A percentile compares a stretch with the other conserved stretches of the same genome.
Conservation (phyloP, 2,888 invertebrate species). For the Xanthorhoe designata region DNA sequence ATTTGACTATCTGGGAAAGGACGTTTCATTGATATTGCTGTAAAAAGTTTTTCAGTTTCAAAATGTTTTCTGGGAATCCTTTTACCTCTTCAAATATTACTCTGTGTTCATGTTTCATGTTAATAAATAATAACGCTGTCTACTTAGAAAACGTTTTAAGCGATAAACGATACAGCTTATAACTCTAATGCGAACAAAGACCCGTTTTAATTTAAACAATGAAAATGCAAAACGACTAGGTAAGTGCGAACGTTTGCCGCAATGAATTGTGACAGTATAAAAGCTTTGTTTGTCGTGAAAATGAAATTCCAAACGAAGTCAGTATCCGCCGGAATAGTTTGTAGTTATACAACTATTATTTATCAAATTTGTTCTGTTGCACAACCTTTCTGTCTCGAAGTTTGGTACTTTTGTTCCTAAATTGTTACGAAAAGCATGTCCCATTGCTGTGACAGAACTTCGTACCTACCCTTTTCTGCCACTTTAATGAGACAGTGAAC, state of each 20-base stretch:
- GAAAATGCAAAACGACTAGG: constrained; percentile 60
- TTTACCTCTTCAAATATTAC: background rate
- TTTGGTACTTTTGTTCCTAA: constrained; percentile 49
- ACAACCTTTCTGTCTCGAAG: constrained; percentile 35
- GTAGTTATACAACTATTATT: constrained; percentile 54
- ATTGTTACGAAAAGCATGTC: constrained; percentile 52
- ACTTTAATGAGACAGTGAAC: constrained; percentile 66
- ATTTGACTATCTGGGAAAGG: constrained; percentile 71
- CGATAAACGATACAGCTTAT: constrained; percentile 38
- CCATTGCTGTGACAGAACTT: constrained; percentile 50
- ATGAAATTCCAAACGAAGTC: constrained; percentile 66
- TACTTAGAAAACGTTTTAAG: constrained; percentile 32
- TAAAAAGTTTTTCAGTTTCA: constrained; percentile 55
- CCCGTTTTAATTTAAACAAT: constrained; percentile 60
- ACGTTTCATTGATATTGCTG: constrained; percentile 56
- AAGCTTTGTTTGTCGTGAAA: constrained; percentile 71
- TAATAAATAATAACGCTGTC: constrained; percentile 25
- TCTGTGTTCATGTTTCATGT: background rate
- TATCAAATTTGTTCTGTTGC: constrained; percentile 47
- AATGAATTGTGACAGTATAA: constrained; percentile 72
- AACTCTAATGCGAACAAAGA: constrained; percentile 47
- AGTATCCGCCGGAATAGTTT: constrained; percentile 56
- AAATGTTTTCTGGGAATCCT: constrained; percentile 54
- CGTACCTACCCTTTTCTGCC: constrained; percentile 56
- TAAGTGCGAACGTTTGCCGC: constrained; percentile 63